Percentiles rank a stretch among this genome's conserved stretches.
Evolutionary conservation across 2,888 invertebrate species (phyloP).

Genomic region (Caenorhabditis macrosperma): DNA sequence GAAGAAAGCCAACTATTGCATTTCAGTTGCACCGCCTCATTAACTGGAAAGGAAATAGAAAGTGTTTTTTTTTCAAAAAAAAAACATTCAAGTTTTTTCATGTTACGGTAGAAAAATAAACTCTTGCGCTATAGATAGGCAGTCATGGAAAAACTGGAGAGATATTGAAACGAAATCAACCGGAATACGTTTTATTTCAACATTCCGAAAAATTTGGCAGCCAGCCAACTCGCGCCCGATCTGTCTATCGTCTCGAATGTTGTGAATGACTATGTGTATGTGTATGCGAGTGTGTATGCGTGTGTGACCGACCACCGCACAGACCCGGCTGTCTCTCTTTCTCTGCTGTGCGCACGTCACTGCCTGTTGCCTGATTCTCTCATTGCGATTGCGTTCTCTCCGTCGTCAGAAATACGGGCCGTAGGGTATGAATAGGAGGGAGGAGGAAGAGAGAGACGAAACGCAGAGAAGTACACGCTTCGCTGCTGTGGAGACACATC

Average conservation of each 20-base stretch:
- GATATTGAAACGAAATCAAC: slow-evolving; percentile 2
- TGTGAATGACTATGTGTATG: slow-evolving; percentile 27
- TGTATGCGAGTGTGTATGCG: slow-evolving; percentile 19
- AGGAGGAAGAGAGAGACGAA: slow-evolving; percentile 13
- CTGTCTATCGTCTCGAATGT: background rate
- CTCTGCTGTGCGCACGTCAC: slow-evolving; percentile 15
- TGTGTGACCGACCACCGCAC: slow-evolving; percentile 36
- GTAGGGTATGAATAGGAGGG: slow-evolving; percentile 1
- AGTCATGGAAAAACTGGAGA: slow-evolving; percentile 13
- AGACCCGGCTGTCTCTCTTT: slow-evolving; percentile 12
- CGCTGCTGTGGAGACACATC: slow-evolving; percentile 31
- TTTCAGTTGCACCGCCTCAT: too few species aligned
- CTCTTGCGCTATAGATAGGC: too few species aligned
- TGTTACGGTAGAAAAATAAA: too few species aligned
- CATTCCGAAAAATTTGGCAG: slow-evolving; percentile 15
- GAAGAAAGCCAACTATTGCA: too few species aligned
- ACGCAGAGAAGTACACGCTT: slow-evolving; percentile 2
- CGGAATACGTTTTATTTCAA: background rate
- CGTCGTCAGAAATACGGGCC: slow-evolving; percentile 5
- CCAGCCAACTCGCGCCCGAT: slow-evolving; percentile 36
- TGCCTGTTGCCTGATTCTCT: background rate
- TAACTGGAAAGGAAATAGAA: too few species aligned
- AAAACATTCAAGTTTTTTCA: too few species aligned
- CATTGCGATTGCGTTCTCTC: slow-evolving; percentile 33
- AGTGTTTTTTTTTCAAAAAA: too few species aligned